Base-by-base conservation (phyloP, 1,140 invertebrate genomes). In the Aphis craccivora region DNA sequence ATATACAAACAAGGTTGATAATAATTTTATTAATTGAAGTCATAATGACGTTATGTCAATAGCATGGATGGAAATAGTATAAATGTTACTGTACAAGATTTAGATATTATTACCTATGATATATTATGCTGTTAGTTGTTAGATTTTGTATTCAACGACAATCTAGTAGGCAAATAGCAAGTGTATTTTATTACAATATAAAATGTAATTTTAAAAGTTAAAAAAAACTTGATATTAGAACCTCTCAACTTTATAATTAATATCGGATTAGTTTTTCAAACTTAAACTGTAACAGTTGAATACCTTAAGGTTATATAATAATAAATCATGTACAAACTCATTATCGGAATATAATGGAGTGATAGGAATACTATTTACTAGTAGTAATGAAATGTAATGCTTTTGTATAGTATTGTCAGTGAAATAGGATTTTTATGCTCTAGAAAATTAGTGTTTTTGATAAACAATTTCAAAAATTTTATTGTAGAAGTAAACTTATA, bases 401-500 rank as follows among this genome's bases (percentile, higher is more conserved):
- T 18, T 76, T 5, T 76, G n/a, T 18, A 76, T n/a, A 67, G 30
- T 76, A 76, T 76, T 14, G 60, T n/a, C 11, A 76, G 14, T n/a
- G 30, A 18, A 67, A n/a, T 18, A 76, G 60, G 60, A 76, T n/a
- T 76, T 67, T 30, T 67, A 67, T 3, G 30, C 60, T 76, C 60
- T 35, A 76, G 60, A 40, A 84, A 84, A 87, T n/a, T 87, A 30
- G 86, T 87, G 37, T 87, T 87, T 48, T 43, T 5, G 83, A 84
- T 14, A 48, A 87, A 87, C 11, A n/a, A 45, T 43, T 87, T 87
- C 40, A 30, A 14, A 43, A 48, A 87, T 48, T n/a, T n/a, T 87
- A n/a, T 91, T 40, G 40, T 40, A 40, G 23, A 84, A 84, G 40
- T 84, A 7, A 40, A 84, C 37, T 48, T n/a, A 43, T 87, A 87